Percentiles rank a stretch among this genome's conserved stretches.
Conservation (phyloP, 2,888 invertebrate species). For the Netelia inedita region DNA sequence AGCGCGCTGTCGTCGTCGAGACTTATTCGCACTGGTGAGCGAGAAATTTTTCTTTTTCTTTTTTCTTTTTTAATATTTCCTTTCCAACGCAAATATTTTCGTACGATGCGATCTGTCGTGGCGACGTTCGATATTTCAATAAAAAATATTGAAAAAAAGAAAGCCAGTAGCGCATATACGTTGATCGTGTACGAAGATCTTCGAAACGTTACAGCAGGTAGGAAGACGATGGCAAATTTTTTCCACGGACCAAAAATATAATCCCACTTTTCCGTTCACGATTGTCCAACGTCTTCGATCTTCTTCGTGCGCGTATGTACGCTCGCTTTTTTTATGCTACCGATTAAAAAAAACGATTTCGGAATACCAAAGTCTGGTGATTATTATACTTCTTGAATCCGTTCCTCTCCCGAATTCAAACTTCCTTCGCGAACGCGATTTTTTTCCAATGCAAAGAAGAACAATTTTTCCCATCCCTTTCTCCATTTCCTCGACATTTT, state of each 20-base stretch:
- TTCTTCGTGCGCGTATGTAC: slow-evolving; percentile 14
- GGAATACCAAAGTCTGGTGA: slow-evolving; percentile 8
- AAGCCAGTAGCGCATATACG: neutral
- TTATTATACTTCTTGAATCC: slow-evolving; percentile 23
- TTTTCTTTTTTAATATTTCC: neutral
- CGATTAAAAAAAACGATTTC: neutral
- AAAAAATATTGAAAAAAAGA: neutral
- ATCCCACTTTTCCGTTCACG: neutral
- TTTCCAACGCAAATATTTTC: slow-evolving; percentile 18
- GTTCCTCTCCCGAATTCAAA: neutral
- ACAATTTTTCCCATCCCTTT: neutral
- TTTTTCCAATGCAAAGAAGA: neutral
- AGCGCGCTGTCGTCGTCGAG: slow-evolving; percentile 3
- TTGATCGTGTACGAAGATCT: slow-evolving; percentile 26
- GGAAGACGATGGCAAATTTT: slow-evolving; percentile 12
- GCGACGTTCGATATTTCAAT: slow-evolving; percentile 2
- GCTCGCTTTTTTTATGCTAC: neutral
- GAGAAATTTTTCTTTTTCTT: neutral
- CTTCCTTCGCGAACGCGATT: neutral
- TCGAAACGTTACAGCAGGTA: slow-evolving; percentile 32
- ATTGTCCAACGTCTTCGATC: slow-evolving; percentile 21
- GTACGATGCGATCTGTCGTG: slow-evolving; percentile 13
- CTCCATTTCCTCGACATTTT: slow-evolving; percentile 1
- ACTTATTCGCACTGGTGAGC: neutral
- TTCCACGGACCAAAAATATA: neutral